Percentiles rank a stretch among this genome's conserved stretches.
Evolutionary conservation across 2,888 invertebrate species (phyloP).

Genomic region (Calliphora vomitoria): DNA sequence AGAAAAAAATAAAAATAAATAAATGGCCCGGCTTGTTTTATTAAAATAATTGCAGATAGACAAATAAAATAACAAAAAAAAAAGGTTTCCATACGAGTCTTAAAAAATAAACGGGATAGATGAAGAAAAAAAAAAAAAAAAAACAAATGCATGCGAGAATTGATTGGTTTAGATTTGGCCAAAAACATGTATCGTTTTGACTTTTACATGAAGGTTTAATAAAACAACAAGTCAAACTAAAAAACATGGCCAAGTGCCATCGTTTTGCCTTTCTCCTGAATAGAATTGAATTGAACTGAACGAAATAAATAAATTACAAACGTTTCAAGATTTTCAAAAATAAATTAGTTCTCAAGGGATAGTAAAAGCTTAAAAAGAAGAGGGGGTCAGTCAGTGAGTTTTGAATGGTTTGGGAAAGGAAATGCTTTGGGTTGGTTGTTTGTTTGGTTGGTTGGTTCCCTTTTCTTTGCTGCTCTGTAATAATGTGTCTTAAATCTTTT

Average conservation of each 20-base stretch:
- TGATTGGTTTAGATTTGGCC: constrained; percentile 46
- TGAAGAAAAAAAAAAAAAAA: not conserved
- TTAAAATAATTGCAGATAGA: constrained; percentile 48
- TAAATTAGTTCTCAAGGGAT: constrained; percentile 71
- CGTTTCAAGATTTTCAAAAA: constrained; percentile 23
- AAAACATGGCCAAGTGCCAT: constrained; percentile 8
- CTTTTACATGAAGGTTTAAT: constrained; percentile 68
- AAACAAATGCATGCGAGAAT: constrained; percentile 31
- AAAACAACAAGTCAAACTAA: constrained; percentile 34
- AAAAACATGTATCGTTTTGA: constrained; percentile 59
- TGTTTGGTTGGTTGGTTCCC: not conserved
- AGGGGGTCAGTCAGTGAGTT: not conserved
- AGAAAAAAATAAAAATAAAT: not conserved
- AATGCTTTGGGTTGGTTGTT: not conserved
- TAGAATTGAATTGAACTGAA: constrained; percentile 9
- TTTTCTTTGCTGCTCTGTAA: not conserved
- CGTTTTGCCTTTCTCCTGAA: constrained; percentile 48
- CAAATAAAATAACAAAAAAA: constrained; percentile 1
- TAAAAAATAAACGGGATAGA: not conserved
- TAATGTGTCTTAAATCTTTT: constrained; percentile 59
- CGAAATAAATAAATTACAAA: constrained; percentile 45
- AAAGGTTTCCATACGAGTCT: constrained; percentile 14
- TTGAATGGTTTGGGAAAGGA: constrained; percentile 7
- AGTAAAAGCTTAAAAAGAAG: not conserved
- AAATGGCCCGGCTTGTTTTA: constrained; percentile 30